Percentiles rank a stretch among this genome's conserved stretches.
These are phyloP conservation scores for Haplochromis burtoni DNA, from an alignment of 2,113 vertebrate species.

Conservation along the genomic window DNA sequence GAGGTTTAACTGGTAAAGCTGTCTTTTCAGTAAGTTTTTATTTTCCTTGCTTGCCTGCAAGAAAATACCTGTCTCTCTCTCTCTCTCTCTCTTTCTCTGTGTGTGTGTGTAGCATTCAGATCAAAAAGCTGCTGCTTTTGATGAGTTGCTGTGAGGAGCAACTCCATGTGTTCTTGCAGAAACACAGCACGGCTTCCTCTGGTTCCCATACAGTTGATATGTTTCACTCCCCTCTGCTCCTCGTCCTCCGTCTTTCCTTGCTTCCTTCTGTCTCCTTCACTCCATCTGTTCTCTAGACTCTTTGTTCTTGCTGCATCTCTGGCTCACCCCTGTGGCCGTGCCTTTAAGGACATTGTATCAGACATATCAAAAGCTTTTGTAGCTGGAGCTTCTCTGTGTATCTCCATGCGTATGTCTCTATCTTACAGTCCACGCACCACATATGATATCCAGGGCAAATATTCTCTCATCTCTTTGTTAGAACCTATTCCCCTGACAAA, in stretches of 20 bases:
- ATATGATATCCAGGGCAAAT: not conserved
- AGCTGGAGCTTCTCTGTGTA: not conserved
- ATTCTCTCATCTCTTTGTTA: not conserved
- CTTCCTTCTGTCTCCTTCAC: not conserved
- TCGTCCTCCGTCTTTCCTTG: not conserved
- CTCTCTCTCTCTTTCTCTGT: not conserved
- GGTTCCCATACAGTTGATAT: not conserved
- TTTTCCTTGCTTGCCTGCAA: not conserved
- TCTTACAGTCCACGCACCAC: not conserved
- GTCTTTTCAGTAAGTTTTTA: not conserved
- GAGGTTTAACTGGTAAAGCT: not conserved
- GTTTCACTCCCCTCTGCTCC: not conserved
- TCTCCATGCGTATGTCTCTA: not conserved
- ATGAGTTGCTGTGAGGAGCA: not conserved
- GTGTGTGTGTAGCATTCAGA: not conserved
- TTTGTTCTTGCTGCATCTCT: not conserved
- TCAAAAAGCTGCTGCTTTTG: not conserved
- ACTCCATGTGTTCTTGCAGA: not conserved
- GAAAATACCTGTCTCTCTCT: not conserved
- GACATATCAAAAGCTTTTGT: slow-evolving; percentile 8
- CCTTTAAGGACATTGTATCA: slow-evolving; percentile 18
- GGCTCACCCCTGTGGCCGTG: not conserved
- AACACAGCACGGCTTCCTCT: not conserved
- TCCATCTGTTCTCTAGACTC: not conserved
- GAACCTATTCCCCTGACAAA: not conserved